These are phyloP conservation scores for Triplophysa siluroides DNA, from an alignment of 2,113 vertebrate species.

Conservation along the genomic window DNA sequence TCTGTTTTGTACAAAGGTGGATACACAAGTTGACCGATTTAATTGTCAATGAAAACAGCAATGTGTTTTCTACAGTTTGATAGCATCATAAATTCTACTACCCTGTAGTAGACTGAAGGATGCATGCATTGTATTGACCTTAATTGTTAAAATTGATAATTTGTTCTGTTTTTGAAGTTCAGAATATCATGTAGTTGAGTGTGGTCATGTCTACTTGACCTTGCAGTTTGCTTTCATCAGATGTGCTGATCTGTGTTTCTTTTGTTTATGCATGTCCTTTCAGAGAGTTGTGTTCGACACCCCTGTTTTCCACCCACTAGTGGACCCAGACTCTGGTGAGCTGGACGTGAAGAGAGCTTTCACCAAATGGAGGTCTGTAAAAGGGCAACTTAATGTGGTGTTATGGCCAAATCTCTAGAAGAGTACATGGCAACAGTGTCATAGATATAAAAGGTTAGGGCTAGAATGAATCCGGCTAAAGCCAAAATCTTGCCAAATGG, in stretches of 20 bases:
- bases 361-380: constrained; percentile 92
- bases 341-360: constrained; percentile 96
- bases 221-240: neutral
- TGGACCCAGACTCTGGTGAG: constrained; percentile 92
- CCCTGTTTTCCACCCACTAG: constrained; percentile 94
- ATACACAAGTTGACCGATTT: too few species aligned
- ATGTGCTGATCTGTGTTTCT: neutral
- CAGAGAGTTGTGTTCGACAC: constrained; percentile 95
- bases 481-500: too few species aligned
- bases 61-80: too few species aligned
- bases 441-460: too few species aligned
- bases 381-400: neutral
- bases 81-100: too few species aligned
- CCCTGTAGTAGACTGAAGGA: too few species aligned
- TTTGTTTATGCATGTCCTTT: neutral
- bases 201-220: neutral
- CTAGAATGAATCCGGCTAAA: too few species aligned
- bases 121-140: too few species aligned
- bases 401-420: too few species aligned
- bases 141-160: neutral
- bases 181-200: neutral
- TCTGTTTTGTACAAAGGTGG: too few species aligned
- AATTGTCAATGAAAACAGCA: too few species aligned
- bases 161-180: neutral
- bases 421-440: too few species aligned